Percentiles rank a stretch among this genome's conserved stretches.
phyloP scores from a whole-genome alignment of 2,797 vertebrate species.

The Darevskia nairensis region DNA sequence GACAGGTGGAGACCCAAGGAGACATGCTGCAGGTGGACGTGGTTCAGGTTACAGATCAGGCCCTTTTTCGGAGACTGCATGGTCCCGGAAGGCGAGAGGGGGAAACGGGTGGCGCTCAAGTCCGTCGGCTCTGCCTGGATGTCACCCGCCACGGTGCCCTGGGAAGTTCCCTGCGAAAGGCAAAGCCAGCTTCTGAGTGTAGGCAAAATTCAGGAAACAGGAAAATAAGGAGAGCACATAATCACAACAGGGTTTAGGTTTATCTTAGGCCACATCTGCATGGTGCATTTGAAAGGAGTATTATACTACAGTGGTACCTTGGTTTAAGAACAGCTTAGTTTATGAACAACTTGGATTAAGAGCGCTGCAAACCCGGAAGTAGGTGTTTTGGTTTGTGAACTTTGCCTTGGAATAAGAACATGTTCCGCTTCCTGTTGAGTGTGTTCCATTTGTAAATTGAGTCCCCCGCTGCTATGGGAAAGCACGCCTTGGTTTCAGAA shows the following conservation, averaged over 20 bases:
- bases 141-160: constrained; percentile 44
- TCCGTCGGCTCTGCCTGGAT: constrained; percentile 12
- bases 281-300: no score
- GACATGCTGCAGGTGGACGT: constrained; percentile 82
- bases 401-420: no score
- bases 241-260: no score
- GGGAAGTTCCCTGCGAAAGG: constrained; percentile 23
- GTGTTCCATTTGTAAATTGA: no score
- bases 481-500: no score
- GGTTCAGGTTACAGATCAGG: constrained; percentile 82
- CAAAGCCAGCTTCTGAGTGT: neutral
- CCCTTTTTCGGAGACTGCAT: constrained; percentile 81
- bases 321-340: no score
- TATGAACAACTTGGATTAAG: no score
- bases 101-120: neutral
- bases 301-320: no score
- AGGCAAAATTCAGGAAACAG: neutral
- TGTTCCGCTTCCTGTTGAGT: no score
- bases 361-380: no score
- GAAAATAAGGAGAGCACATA: neutral
- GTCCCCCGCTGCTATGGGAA: no score
- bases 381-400: no score
- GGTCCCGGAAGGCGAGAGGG: constrained; percentile 25
- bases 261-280: neutral
- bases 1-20: constrained; percentile 81